A percentile compares a stretch with the other conserved stretches of the same genome.
These are phyloP conservation scores for Solenodon paradoxus DNA, from an alignment of 2,113 vertebrate genomes.

Conservation along the genomic window DNA sequence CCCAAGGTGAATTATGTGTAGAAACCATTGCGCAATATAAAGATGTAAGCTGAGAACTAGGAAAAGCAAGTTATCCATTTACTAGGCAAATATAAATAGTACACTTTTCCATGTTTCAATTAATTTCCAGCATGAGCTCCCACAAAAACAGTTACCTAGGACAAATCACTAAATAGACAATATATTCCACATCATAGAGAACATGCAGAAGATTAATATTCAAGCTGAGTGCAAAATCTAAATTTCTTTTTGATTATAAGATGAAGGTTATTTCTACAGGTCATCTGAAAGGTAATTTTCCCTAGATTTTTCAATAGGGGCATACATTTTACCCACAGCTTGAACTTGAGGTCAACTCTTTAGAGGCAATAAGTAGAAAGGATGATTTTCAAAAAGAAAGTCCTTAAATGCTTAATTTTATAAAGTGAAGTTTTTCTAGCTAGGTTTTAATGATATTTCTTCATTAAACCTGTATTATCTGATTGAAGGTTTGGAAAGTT, in stretches of 20 bases:
- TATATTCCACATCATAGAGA: background rate
- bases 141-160: background rate
- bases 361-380: slow-evolving; percentile 6
- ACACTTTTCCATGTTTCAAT: background rate
- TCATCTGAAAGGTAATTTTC: slow-evolving; percentile 28
- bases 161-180: background rate
- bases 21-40: background rate
- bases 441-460: background rate
- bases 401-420: slow-evolving; percentile 10
- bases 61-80: no score
- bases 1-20: background rate
- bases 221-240: background rate
- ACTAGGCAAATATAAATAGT: slow-evolving; percentile 2
- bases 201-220: slow-evolving; percentile 45
- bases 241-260: slow-evolving; percentile 35
- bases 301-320: slow-evolving; percentile 22
- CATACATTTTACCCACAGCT: background rate
- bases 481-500: background rate
- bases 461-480: background rate
- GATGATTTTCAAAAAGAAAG: slow-evolving; percentile 9
- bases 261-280: slow-evolving; percentile 22
- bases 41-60: background rate
- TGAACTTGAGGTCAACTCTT: background rate
- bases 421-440: background rate
- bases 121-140: background rate